Conservation (phyloP, 1,140 invertebrate genomes). For the Brachionus koreanus region DNA sequence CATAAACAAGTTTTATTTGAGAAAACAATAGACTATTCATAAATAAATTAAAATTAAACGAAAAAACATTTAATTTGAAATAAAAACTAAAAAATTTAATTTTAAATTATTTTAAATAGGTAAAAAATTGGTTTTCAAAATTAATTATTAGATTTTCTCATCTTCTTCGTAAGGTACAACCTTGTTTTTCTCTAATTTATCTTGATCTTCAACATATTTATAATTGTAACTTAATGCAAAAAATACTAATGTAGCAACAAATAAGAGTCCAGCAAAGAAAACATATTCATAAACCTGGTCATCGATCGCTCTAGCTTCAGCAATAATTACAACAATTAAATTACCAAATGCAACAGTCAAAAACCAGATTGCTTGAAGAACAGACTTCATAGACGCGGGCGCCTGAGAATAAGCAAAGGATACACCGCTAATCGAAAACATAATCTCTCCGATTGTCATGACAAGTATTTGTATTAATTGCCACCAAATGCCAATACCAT, state of each 20-base stretch:
- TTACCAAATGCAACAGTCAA: constrained; percentile 85
- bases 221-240: constrained; percentile 67
- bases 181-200: background rate
- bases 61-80: too few species aligned
- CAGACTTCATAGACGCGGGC: constrained; percentile 83
- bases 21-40: background rate
- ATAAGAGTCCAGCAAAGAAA: constrained; percentile 79
- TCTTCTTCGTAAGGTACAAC: constrained; percentile 11
- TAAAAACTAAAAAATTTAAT: too few species aligned
- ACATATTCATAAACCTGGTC: constrained; percentile 69
- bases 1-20: too few species aligned
- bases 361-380: constrained; percentile 82
- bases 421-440: constrained; percentile 84
- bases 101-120: background rate
- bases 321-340: constrained; percentile 78
- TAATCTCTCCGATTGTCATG: constrained; percentile 76
- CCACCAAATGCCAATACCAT: constrained; percentile 70
- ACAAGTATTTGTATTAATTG: constrained; percentile 80
- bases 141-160: background rate
- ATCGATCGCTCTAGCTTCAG: constrained; percentile 62
- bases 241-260: constrained; percentile 75
- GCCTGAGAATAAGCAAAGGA: constrained; percentile 83
- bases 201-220: constrained; percentile 50
- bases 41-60: background rate
- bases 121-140: background rate